These are phyloP conservation scores for Dufourea novaeangliae DNA, from an alignment of 1,140 invertebrate genomes.

Conservation along the genomic window DNA sequence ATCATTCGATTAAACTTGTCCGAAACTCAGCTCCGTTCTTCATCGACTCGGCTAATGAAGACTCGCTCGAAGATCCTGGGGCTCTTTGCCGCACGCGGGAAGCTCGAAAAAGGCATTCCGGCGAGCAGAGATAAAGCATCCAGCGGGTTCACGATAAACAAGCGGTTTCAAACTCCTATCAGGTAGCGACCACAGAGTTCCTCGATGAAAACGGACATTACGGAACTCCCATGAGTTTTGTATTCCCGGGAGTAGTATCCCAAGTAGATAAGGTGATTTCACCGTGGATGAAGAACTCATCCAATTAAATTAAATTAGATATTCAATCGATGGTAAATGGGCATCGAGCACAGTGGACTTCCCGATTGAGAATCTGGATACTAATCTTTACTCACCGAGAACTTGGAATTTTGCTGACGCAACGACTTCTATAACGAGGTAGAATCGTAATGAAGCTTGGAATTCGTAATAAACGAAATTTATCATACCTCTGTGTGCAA, in stretches of 20 bases:
- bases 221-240: not conserved
- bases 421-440: not conserved
- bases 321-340: not conserved
- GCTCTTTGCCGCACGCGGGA: not conserved
- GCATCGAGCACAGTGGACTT: not conserved
- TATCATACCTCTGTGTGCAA: too few relatives aligned
- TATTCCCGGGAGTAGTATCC: not conserved
- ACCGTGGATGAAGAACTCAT: not conserved
- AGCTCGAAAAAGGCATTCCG: not conserved
- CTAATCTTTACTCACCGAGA: not conserved
- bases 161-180: not conserved
- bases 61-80: slow-evolving; percentile 6
- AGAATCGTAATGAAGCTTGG: not conserved
- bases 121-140: slow-evolving; percentile 19
- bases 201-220: not conserved
- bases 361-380: not conserved
- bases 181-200: not conserved
- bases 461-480: not conserved
- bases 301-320: slow-evolving; percentile 13
- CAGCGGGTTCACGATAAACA: not conserved
- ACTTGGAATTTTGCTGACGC: not conserved
- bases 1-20: slow-evolving; percentile 19
- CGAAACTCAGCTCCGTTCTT: not conserved
- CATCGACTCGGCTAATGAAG: not conserved
- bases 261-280: slow-evolving; percentile 1